These are phyloP conservation scores for Falco berigora DNA, from an alignment of 2,797 vertebrate genomes.

Conservation along the genomic window DNA sequence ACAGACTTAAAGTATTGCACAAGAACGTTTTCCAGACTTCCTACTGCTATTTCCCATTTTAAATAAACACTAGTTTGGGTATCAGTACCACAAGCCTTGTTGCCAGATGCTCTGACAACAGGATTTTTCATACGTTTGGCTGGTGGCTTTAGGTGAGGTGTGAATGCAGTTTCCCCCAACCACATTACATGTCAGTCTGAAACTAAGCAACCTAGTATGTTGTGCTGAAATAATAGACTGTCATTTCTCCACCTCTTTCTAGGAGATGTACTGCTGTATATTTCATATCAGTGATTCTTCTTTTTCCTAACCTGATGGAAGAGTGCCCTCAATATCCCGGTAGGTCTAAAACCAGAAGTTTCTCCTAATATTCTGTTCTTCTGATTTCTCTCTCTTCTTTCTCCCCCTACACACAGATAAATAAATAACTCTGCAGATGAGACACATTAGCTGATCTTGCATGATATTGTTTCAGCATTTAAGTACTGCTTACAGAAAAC, in stretches of 20 bases:
- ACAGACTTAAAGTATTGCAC: not conserved
- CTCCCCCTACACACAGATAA: not conserved
- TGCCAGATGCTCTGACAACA: not conserved
- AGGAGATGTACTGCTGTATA: not conserved
- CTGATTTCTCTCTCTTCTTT: not conserved
- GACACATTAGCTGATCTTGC: not conserved
- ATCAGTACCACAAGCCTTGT: not conserved
- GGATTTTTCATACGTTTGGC: not conserved
- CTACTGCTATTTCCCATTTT: not conserved
- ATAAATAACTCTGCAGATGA: not conserved
- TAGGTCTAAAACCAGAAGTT: not conserved
- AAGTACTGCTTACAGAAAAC: not conserved
- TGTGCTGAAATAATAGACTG: not conserved
- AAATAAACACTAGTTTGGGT: not conserved
- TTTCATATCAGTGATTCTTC: not conserved
- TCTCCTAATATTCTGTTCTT: not conserved
- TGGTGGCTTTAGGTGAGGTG: not conserved
- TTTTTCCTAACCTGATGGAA: not conserved
- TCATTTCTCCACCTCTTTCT: not conserved
- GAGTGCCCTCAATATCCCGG: not conserved
- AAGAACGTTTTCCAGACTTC: not conserved
- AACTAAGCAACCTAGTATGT: not conserved
- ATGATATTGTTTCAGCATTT: not conserved
- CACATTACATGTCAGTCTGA: not conserved
- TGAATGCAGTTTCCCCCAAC: constrained; percentile 1